Percentiles rank a stretch among this genome's conserved stretches.
Evolutionary conservation across 2,113 vertebrate genomes (phyloP).

Genomic region (Charina bottae): DNA sequence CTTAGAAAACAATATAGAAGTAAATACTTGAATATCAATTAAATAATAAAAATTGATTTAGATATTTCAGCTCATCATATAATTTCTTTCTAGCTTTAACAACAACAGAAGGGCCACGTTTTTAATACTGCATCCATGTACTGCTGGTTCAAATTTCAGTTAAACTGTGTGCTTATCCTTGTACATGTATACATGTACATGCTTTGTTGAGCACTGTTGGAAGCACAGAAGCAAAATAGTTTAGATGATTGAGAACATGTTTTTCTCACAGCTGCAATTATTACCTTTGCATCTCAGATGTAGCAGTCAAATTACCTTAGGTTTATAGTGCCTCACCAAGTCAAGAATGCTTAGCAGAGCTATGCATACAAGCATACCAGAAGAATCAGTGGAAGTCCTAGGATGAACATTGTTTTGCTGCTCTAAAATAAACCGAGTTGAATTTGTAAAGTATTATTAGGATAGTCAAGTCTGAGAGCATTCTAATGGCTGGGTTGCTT

Average conservation of each 20-base stretch:
- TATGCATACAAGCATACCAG: not conserved
- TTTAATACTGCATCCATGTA: not conserved
- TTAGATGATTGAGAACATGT: not conserved
- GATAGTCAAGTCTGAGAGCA: conserved; percentile 45
- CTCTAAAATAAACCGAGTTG: conserved; percentile 51
- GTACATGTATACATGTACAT: too few species aligned
- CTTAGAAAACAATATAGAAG: not conserved
- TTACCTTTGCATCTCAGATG: not conserved
- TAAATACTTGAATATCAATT: not conserved
- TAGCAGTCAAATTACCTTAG: not conserved
- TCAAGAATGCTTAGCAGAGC: not conserved
- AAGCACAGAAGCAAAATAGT: not conserved
- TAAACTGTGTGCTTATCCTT: not conserved
- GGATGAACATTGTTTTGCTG: conserved; percentile 47
- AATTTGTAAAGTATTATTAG: conserved; percentile 45
- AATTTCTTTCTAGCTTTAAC: not conserved
- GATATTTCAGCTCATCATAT: not conserved
- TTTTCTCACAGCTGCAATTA: not conserved
- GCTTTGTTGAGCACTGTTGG: not conserved
- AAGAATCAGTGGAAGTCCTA: not conserved
- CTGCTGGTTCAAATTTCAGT: not conserved
- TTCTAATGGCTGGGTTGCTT: conserved; percentile 44
- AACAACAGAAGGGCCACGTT: not conserved
- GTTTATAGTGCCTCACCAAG: not conserved
- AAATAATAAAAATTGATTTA: not conserved